Evolutionary conservation across 2,113 vertebrate genomes (phyloP).

Genomic region (Lamprotornis superbus): DNA sequence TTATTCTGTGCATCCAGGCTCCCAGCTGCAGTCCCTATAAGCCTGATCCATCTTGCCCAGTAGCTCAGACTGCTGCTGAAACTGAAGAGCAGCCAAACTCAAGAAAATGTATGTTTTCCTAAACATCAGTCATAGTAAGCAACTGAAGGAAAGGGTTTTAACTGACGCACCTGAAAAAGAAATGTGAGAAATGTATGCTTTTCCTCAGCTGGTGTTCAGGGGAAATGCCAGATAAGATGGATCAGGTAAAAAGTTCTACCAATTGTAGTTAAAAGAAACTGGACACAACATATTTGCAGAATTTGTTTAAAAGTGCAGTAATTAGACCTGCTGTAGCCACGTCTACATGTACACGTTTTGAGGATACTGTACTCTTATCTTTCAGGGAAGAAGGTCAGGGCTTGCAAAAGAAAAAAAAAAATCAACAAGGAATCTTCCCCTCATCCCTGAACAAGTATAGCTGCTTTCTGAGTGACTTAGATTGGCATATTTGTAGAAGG

Average conservation of each 20-base stretch:
- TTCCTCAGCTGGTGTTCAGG: not conserved
- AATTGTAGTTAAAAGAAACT: not conserved
- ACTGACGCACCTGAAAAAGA: not conserved
- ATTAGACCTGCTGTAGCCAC: not conserved
- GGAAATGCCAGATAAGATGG: not conserved
- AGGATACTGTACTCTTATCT: not conserved
- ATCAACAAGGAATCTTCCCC: not conserved
- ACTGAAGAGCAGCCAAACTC: not conserved
- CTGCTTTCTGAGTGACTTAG: not conserved
- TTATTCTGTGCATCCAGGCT: not conserved
- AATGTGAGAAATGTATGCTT: not conserved
- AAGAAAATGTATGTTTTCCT: not conserved
- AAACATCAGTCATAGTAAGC: not conserved
- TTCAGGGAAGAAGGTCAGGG: not conserved
- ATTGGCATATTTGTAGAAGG: not conserved
- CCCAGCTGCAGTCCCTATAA: not conserved
- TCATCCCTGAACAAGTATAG: not conserved
- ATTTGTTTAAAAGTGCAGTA: not conserved
- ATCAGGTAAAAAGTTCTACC: not conserved
- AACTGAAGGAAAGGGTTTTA: not conserved
- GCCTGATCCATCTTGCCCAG: not conserved
- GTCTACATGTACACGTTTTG: not conserved
- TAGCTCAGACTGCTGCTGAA: not conserved
- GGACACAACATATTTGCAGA: not conserved
- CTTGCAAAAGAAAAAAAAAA: not conserved